phyloP scores from a whole-genome alignment of 2,797 vertebrate species.

The Lacerta agilis region DNA sequence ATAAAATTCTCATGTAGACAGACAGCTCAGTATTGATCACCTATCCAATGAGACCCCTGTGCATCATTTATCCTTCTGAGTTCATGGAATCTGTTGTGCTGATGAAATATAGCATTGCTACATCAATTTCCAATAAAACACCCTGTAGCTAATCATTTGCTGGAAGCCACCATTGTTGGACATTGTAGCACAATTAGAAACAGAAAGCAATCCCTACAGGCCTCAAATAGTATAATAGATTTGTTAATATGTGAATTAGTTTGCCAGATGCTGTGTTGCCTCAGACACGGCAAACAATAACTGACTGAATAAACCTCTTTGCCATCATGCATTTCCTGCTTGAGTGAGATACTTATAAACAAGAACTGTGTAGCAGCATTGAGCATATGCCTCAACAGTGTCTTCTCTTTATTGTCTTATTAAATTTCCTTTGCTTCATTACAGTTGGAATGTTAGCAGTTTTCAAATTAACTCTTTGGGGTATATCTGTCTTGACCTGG shows the following conservation, averaged over 20 bases:
- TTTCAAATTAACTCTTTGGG: neutral
- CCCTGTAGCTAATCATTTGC: neutral
- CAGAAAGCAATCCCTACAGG: neutral
- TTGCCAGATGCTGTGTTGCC: neutral
- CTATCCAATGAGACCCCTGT: neutral
- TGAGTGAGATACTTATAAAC: neutral
- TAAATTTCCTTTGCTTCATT: neutral
- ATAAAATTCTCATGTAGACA: neutral
- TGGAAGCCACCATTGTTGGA: neutral
- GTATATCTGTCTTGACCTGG: neutral
- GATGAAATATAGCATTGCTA: neutral
- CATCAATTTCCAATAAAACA: conserved; percentile 21
- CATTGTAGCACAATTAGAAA: neutral
- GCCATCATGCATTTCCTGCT: neutral
- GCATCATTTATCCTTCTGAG: conserved; percentile 23
- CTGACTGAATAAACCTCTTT: neutral
- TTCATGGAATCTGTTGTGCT: conserved; percentile 16
- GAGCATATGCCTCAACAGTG: neutral
- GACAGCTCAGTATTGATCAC: neutral
- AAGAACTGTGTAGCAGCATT: neutral
- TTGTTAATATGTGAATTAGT: neutral
- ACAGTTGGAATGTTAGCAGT: neutral
- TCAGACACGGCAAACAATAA: neutral
- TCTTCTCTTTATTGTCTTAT: neutral
- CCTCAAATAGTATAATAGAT: neutral